Conservation (phyloP, 2,797 vertebrate species). For the Lutjanus campechanus region DNA sequence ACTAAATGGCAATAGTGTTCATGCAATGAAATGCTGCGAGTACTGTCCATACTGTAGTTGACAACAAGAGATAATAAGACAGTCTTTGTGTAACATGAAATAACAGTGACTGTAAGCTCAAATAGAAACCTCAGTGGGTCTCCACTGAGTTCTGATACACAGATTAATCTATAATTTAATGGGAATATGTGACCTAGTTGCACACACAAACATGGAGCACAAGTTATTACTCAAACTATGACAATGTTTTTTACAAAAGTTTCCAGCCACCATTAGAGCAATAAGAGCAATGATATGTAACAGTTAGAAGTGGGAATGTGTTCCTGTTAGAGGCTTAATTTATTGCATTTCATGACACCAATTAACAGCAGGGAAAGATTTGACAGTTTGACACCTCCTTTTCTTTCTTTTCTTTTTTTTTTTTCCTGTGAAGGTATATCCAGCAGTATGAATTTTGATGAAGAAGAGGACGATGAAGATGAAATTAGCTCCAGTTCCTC, state of each 20-base stretch:
- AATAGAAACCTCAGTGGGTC: not conserved
- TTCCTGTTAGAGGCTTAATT: slow-evolving; percentile 2
- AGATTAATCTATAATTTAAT: not conserved
- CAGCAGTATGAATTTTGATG: slow-evolving; percentile 99
- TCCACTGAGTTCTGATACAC: not conserved
- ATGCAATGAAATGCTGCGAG: not conserved
- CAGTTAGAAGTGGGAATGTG: not conserved
- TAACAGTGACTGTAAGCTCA: not conserved
- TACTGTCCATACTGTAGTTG: not conserved
- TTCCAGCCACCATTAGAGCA: not conserved
- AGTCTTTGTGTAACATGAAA: not conserved
- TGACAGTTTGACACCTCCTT: not conserved
- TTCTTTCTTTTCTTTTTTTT: not conserved
- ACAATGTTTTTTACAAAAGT: not conserved
- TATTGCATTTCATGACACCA: slow-evolving; percentile 10
- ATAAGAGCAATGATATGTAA: not conserved
- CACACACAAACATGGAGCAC: not conserved
- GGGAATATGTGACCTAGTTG: not conserved
- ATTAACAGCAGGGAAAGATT: not conserved
- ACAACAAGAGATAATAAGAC: not conserved
- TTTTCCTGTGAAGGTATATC: slow-evolving; percentile 90
- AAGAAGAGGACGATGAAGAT: slow-evolving; percentile 96
- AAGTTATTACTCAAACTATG: not conserved
- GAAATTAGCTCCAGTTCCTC: slow-evolving; percentile 98
- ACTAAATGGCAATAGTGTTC: not conserved